These are phyloP conservation scores for Stegostoma tigrinum DNA, from an alignment of 2,113 vertebrate genomes.

Conservation along the genomic window DNA sequence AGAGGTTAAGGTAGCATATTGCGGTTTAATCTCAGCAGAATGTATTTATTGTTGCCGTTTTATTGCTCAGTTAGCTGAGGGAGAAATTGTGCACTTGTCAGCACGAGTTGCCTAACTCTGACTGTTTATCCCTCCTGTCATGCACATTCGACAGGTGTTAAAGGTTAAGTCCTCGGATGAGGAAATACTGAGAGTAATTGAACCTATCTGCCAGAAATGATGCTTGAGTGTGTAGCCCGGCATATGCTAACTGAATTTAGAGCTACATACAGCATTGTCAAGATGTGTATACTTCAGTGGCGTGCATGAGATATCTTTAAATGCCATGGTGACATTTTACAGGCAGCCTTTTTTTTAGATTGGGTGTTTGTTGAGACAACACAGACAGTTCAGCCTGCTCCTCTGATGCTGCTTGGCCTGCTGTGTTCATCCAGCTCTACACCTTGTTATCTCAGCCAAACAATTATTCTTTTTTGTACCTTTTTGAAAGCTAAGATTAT, in stretches of 20 bases:
- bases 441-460: background rate
- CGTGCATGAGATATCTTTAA: background rate
- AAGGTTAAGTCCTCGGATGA: background rate
- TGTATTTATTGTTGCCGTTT: background rate
- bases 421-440: no score
- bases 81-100: slow-evolving; percentile 24
- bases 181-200: background rate
- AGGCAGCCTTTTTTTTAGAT: background rate
- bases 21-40: slow-evolving; percentile 17
- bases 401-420: no score
- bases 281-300: background rate
- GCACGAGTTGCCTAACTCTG: background rate
- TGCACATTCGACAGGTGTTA: background rate
- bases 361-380: background rate
- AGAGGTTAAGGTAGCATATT: background rate
- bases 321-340: background rate
- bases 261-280: background rate
- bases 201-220: background rate
- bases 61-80: background rate
- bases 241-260: background rate
- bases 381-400: no score
- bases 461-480: background rate
- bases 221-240: background rate
- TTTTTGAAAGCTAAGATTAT: background rate
- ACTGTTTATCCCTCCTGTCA: background rate